Evolutionary conservation across 2,888 invertebrate species (phyloP).

Genomic region (Drosophila subsilvestris): DNA sequence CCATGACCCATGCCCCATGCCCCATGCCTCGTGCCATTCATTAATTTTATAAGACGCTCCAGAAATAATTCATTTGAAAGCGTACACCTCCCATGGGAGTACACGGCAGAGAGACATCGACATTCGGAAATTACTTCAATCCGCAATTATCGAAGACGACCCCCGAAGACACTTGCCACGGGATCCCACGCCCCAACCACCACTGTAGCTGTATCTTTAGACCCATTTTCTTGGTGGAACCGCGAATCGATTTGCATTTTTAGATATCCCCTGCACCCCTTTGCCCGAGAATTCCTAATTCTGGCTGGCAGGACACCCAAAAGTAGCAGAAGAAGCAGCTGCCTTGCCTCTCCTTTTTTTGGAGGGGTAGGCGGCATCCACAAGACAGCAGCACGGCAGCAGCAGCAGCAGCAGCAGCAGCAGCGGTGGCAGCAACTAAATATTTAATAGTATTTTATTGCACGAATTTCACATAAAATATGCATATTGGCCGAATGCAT

Average conservation of each 20-base stretch:
- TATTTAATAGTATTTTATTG: conserved; percentile 84
- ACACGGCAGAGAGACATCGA: background rate
- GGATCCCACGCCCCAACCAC: background rate
- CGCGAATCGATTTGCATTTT: conserved; percentile 46
- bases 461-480: conserved; percentile 83
- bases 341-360: conserved; percentile 5
- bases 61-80: conserved; percentile 83
- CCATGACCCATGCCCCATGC: conserved; percentile 48
- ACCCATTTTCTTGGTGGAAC: conserved; percentile 8
- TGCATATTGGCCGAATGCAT: conserved; percentile 83
- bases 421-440: conserved; percentile 77
- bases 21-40: conserved; percentile 78
- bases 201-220: background rate
- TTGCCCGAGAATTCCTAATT: conserved; percentile 28
- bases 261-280: conserved; percentile 24
- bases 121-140: background rate
- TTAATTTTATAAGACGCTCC: conserved; percentile 82
- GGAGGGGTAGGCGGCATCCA: conserved; percentile 4
- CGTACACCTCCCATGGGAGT: conserved; percentile 28
- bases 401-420: background rate
- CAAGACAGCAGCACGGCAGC: conserved; percentile 28
- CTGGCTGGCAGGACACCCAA: conserved; percentile 18
- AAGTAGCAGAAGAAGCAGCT: conserved; percentile 9
- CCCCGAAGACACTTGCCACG: conserved; percentile 19
- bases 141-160: conserved; percentile 28